Conservation (phyloP, 1,140 invertebrate genomes). For the Cylas formicarius region DNA sequence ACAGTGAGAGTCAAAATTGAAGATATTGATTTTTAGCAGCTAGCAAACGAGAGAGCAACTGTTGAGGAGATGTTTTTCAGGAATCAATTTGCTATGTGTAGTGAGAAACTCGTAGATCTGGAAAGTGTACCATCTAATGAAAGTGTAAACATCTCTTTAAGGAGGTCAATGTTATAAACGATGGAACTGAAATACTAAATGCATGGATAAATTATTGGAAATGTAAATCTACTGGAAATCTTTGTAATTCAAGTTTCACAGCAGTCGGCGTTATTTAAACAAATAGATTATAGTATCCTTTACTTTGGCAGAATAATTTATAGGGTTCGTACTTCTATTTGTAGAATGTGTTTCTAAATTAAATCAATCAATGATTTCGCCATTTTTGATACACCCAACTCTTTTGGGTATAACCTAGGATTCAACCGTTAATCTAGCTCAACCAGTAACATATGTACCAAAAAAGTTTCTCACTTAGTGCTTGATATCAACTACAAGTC, state of each 20-base stretch:
- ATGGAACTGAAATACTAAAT: constrained; percentile 20
- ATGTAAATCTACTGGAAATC: constrained; percentile 12
- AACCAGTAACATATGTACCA: no score
- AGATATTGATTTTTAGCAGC: constrained; percentile 22
- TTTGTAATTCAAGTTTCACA: constrained; percentile 18
- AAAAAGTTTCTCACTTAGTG: no score
- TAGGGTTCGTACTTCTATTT: constrained; percentile 2
- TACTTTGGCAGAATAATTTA: no score
- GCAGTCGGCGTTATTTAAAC: constrained; percentile 8
- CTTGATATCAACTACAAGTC: no score
- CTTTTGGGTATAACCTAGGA: no score
- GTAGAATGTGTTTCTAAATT: no score
- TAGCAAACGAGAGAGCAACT: constrained; percentile 19
- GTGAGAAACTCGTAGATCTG: constrained; percentile 16
- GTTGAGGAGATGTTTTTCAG: constrained; percentile 20
- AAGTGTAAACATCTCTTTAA: constrained; percentile 17
- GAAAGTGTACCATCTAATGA: constrained; percentile 18
- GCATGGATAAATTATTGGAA: constrained; percentile 14
- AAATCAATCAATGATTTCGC: no score
- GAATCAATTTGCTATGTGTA: constrained; percentile 20
- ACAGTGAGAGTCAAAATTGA: constrained; percentile 20
- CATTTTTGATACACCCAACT: no score
- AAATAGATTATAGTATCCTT: constrained; percentile 3
- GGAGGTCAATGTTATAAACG: constrained; percentile 16
- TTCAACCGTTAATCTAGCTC: no score